A percentile compares a stretch with the other conserved stretches of the same genome.
Evolutionary conservation across 2,113 vertebrate species (phyloP).

Genomic region (Urocitellus parryii): DNA sequence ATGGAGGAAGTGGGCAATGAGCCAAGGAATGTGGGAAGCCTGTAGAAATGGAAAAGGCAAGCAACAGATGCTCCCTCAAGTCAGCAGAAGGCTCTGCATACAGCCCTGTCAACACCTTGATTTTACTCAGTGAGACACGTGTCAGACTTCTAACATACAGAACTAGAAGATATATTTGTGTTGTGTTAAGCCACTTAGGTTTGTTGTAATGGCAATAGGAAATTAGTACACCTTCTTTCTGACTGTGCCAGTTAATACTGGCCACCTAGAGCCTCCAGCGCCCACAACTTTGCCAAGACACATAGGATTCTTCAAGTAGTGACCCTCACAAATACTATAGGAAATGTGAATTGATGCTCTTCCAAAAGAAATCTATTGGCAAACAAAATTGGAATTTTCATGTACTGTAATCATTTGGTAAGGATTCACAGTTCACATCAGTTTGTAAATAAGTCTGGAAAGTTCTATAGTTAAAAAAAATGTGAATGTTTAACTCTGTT

Average conservation of each 20-base stretch:
- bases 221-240: constrained; percentile 8
- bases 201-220: background rate
- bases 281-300: background rate
- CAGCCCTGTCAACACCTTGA: background rate
- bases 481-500: background rate
- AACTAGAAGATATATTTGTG: background rate
- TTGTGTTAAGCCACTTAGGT: background rate
- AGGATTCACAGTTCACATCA: background rate
- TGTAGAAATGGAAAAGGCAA: constrained; percentile 35
- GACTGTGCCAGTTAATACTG: background rate
- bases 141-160: background rate
- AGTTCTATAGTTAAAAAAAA: background rate
- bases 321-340: background rate
- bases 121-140: background rate
- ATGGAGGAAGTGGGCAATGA: background rate
- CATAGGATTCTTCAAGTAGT: background rate
- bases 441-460: background rate
- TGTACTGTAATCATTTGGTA: background rate
- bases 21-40: constrained; percentile 10
- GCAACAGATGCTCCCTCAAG: background rate
- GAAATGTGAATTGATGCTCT: background rate
- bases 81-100: background rate
- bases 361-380: background rate
- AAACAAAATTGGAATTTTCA: background rate
- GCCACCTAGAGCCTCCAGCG: background rate